phyloP scores from a whole-genome alignment of 1,140 invertebrate species.

The Homalodisca vitripennis region DNA sequence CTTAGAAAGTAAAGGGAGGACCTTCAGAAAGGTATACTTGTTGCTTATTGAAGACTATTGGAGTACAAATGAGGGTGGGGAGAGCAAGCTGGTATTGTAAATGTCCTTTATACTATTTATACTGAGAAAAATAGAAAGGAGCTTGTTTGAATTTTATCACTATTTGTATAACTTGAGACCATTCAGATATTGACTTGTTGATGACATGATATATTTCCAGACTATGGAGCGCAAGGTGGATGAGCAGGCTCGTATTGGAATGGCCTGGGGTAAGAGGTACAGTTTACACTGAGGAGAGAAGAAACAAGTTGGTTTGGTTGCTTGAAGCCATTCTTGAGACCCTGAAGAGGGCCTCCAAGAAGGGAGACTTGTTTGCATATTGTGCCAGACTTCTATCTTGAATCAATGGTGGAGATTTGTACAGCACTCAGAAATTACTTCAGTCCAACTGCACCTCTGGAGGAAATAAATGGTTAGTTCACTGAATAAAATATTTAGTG shows the following conservation, averaged over 20 bases:
- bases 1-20: too few species aligned
- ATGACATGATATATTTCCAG: too few species aligned
- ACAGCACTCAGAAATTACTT: conserved; percentile 59
- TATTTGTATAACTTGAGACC: too few species aligned
- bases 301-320: conserved; percentile 58
- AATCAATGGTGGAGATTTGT: conserved; percentile 66
- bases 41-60: too few species aligned
- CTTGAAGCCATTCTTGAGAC: conserved; percentile 58
- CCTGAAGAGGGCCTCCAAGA: conserved; percentile 55
- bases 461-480: conserved; percentile 55
- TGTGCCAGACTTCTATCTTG: conserved; percentile 79
- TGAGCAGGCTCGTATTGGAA: conserved; percentile 56
- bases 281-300: conserved; percentile 61
- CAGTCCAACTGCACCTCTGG: conserved; percentile 61
- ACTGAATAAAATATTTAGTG: too few species aligned
- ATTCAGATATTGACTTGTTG: too few species aligned
- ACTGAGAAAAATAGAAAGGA: too few species aligned
- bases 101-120: too few species aligned
- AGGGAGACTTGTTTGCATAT: conserved; percentile 71
- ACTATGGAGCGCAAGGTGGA: conserved; percentile 56
- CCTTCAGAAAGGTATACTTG: too few species aligned
- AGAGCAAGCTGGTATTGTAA: too few species aligned
- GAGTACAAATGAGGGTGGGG: too few species aligned
- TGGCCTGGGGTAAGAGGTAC: conserved; percentile 63
- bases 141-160: too few species aligned